Evolutionary conservation across 1,140 invertebrate species (phyloP), one percentile per base, ranked within the genome.

Genomic region (Drosophila nikananu): DNA sequence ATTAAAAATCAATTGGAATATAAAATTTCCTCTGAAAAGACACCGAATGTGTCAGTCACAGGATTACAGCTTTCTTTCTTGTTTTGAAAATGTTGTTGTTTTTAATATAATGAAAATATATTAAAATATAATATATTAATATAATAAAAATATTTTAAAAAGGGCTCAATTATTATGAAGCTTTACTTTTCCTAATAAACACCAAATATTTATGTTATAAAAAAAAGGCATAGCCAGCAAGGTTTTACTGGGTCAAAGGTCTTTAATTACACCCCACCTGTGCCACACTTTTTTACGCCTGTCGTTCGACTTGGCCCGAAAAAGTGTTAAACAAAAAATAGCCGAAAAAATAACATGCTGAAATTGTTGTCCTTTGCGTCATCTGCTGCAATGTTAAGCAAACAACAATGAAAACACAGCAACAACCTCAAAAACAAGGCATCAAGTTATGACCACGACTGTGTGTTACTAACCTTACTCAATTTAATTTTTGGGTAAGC

Each of bases 391-490:
- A 81, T 84, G 74, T 89, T 83, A 89, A 81, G 84, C 77, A 87
- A 87, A 78, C 77, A 83, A 49, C 49, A 67, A 70, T n/a, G 59
- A 64, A 41, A 77, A 60, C 19, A 54, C 64, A 37, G 19, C 30
- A 44, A 57, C 37, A 61, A 48, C 49, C 35, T 27, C 37, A 66
- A 70, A 42, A 55, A 70, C 64, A 72, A 39, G 39, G 35, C 66
- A 72, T 75, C 55, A 73, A 84, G 86, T 87, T 87, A 87, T 87
- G 77, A 51, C 81, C 81, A 87, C 81, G 81, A 89, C 67, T 89
- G 77, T 71, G 65, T 80, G 81, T 89, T 87, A 90, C 86, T 89
- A 90, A 89, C 86, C 86, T 89, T 90, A 89, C 81, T 90, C 86
- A 89, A 89, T 90, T 81, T 67, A 64, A 67, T 76, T 77, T 81